These are phyloP conservation scores for Hypotaenidia okinawae DNA, from an alignment of 2,797 vertebrate species.

Conservation along the genomic window DNA sequence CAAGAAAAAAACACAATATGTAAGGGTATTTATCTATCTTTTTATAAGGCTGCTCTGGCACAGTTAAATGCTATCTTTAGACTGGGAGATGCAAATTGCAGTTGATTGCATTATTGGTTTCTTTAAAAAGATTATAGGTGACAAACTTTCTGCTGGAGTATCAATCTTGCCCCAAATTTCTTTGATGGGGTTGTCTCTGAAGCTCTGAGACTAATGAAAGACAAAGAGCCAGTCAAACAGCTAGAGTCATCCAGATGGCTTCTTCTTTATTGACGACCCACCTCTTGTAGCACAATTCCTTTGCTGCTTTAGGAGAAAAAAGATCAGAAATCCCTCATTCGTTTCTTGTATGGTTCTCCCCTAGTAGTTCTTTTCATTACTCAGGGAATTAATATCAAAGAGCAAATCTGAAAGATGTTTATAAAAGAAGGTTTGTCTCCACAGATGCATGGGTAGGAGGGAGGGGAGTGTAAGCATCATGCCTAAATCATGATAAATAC, in stretches of 20 bases:
- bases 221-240: constrained; percentile 12
- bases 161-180: constrained; percentile 25
- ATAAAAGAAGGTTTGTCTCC: neutral
- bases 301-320: neutral
- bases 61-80: neutral
- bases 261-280: constrained; percentile 30
- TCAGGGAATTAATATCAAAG: constrained; percentile 1
- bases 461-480: neutral
- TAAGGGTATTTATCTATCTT: neutral
- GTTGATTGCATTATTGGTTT: neutral
- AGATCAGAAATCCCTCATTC: neutral
- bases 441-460: neutral
- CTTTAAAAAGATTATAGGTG: neutral
- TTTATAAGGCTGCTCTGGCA: neutral
- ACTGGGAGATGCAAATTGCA: neutral
- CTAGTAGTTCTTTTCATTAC: neutral
- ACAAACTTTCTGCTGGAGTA: constrained; percentile 2
- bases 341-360: neutral
- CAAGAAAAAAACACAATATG: neutral
- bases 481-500: neutral
- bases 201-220: constrained; percentile 1
- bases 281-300: neutral
- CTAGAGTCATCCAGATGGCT: constrained; percentile 19
- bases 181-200: constrained; percentile 19
- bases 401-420: neutral